Evolutionary conservation across 1,140 invertebrate species (phyloP).

Genomic region (Penaeus vannamei): DNA sequence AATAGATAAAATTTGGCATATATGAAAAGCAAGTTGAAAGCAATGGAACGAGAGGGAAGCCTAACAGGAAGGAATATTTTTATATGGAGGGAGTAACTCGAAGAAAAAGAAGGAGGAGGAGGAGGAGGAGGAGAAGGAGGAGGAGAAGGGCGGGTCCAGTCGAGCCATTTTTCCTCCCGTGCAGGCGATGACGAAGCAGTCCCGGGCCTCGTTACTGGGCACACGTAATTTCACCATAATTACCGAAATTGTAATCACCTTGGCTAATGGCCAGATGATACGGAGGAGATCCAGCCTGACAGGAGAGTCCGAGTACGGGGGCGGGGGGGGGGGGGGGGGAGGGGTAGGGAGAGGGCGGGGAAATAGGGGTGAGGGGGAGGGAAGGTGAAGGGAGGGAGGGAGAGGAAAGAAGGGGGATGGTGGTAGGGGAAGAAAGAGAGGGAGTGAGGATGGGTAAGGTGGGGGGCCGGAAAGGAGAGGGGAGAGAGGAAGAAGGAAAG

Average conservation of each 20-base stretch:
- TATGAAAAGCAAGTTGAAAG: too few relatives aligned
- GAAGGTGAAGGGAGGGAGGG: too few relatives aligned
- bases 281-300: neutral
- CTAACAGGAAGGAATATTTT: too few relatives aligned
- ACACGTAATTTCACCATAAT: constrained; percentile 45
- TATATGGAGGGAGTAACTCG: too few relatives aligned
- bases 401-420: too few relatives aligned
- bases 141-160: neutral
- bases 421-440: too few relatives aligned
- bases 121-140: neutral
- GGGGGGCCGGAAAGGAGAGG: too few relatives aligned
- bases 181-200: constrained; percentile 41
- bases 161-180: constrained; percentile 22
- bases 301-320: neutral
- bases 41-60: too few relatives aligned
- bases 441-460: neutral
- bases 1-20: too few relatives aligned
- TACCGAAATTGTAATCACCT: constrained; percentile 46
- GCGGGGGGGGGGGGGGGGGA: neutral
- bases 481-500: too few relatives aligned
- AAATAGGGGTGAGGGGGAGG: too few relatives aligned
- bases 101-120: neutral
- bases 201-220: constrained; percentile 18
- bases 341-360: neutral
- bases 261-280: constrained; percentile 41